Percentiles rank a stretch among this genome's conserved stretches.
Conservation (phyloP, 1,140 invertebrate species). For the Drosophila bocqueti region DNA sequence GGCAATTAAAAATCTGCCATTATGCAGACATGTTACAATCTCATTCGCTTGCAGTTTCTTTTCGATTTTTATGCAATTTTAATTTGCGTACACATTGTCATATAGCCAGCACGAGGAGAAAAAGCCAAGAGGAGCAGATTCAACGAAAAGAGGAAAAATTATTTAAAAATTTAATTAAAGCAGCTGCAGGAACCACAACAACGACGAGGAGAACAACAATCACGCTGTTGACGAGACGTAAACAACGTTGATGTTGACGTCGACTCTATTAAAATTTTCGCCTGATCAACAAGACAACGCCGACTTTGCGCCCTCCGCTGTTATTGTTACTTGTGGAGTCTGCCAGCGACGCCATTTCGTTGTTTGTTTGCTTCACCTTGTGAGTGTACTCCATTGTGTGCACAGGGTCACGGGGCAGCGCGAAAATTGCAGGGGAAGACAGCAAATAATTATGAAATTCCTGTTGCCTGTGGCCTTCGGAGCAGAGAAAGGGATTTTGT, state of each 20-base stretch:
- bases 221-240: slow-evolving; percentile 74
- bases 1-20: slow-evolving; percentile 81
- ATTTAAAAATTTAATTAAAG: slow-evolving; percentile 81
- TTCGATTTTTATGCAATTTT: slow-evolving; percentile 72
- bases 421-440: neutral
- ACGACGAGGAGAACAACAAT: slow-evolving; percentile 49
- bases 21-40: slow-evolving; percentile 68
- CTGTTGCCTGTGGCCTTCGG: slow-evolving; percentile 46
- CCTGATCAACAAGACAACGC: slow-evolving; percentile 75
- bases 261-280: slow-evolving; percentile 78
- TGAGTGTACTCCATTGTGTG: slow-evolving; percentile 50
- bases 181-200: slow-evolving; percentile 61
- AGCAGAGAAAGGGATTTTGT: slow-evolving; percentile 24
- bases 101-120: slow-evolving; percentile 43
- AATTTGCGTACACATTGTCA: slow-evolving; percentile 80
- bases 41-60: slow-evolving; percentile 47
- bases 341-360: slow-evolving; percentile 63
- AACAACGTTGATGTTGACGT: slow-evolving; percentile 77
- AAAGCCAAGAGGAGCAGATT: slow-evolving; percentile 3
- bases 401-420: slow-evolving; percentile 32
- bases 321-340: slow-evolving; percentile 48
- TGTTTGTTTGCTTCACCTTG: slow-evolving; percentile 62
- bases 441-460: slow-evolving; percentile 70
- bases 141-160: slow-evolving; percentile 52
- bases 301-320: slow-evolving; percentile 7